Evolutionary conservation across 2,888 invertebrate species (phyloP).

Genomic region (Mongoloraphidia duomilia): DNA sequence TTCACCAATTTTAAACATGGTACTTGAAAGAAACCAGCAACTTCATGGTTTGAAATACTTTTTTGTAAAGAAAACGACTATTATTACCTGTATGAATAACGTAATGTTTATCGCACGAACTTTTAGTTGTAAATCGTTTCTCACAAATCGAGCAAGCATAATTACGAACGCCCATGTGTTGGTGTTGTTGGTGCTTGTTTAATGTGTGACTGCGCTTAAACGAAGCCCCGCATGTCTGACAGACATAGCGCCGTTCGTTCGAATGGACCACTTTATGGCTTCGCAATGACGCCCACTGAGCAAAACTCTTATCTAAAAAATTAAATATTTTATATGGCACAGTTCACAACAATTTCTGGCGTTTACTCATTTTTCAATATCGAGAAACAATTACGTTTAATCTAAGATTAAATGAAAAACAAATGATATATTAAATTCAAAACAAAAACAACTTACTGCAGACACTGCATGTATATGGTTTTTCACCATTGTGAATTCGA

Average conservation of each 20-base stretch:
- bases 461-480: background rate
- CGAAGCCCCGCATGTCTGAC: background rate
- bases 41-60: too few species aligned
- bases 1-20: too few species aligned
- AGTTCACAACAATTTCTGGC: too few species aligned
- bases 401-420: too few species aligned
- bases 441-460: background rate
- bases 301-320: background rate
- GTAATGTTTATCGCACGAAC: background rate
- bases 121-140: background rate
- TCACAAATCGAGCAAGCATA: background rate
- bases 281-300: background rate
- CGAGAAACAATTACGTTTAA: too few species aligned
- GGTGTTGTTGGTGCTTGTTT: background rate
- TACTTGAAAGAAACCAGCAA: too few species aligned
- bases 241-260: background rate
- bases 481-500: slow-evolving; percentile 1
- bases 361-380: too few species aligned
- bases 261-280: background rate
- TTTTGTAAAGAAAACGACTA: too few species aligned
- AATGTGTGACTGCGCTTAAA: background rate
- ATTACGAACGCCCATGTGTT: background rate
- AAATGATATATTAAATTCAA: too few species aligned
- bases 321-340: too few species aligned
- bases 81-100: slow-evolving; percentile 1